Conservation (phyloP, 2,888 invertebrate species). For the Ichneumoninae sp. region DNA sequence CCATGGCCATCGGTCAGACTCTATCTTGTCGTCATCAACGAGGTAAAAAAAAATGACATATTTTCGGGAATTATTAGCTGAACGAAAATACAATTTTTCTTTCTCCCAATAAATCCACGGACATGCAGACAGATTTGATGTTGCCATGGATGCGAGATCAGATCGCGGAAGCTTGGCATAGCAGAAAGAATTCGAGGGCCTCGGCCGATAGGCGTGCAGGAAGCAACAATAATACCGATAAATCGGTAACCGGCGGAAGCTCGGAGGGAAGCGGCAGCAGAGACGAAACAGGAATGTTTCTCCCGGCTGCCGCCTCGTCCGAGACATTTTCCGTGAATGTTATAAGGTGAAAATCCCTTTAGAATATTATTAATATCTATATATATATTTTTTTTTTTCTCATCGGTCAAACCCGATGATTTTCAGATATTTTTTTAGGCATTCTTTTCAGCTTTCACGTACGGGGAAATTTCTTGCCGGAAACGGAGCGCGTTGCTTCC, state of each 20-base stretch:
- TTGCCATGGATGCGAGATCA: slow-evolving; percentile 81
- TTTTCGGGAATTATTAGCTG: background rate
- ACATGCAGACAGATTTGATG: slow-evolving; percentile 76
- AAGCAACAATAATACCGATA: slow-evolving; percentile 69
- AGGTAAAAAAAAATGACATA: slow-evolving; percentile 42
- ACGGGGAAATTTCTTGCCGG: background rate
- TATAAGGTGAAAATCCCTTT: slow-evolving; percentile 75
- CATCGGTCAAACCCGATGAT: background rate
- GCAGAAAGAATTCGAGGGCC: slow-evolving; percentile 78
- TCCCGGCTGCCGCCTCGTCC: slow-evolving; percentile 71
- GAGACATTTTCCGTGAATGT: slow-evolving; percentile 78
- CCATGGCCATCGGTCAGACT: slow-evolving; percentile 64
- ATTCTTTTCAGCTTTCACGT: background rate
- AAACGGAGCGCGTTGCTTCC: background rate
- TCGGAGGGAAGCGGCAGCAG: slow-evolving; percentile 73
- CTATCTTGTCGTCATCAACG: slow-evolving; percentile 52
- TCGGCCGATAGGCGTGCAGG: slow-evolving; percentile 42
- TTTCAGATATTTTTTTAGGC: background rate
- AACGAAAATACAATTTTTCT: slow-evolving; percentile 2
- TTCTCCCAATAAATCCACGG: background rate
- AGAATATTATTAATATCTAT: background rate
- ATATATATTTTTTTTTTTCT: background rate
- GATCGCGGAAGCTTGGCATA: slow-evolving; percentile 80
- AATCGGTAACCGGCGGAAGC: slow-evolving; percentile 71
- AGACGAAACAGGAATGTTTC: slow-evolving; percentile 71